Base-by-base conservation (phyloP, 2,888 invertebrate genomes). In the Gryllus longicercus region DNA sequence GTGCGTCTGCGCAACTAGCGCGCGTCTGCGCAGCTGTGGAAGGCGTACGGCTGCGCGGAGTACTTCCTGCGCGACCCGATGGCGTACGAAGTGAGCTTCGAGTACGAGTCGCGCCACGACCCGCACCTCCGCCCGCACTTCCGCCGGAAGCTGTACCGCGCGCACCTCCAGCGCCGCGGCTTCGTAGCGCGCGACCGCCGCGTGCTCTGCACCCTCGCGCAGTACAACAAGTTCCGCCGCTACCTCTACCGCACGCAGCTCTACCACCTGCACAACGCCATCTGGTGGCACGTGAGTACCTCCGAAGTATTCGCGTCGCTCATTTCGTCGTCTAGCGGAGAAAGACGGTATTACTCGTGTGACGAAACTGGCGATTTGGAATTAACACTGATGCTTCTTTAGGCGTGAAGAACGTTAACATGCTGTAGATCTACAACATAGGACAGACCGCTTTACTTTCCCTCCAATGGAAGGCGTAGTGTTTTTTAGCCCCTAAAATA, bases 51-150 rank as follows among this genome's bases (percentile, higher is more conserved):
- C 23, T 25, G 50, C 14, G 51, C 50, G 21, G 78, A 78, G 50
- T 78, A 51, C 78, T 51, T 50, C 50, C 25, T 78, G 10, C 23
- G 50, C 14, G 78, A 78, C 50, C 78, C 63, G 1, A 21, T 50
- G 49, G 51, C 23, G 78, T n/a, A 50, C n/a, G 78, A 78, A 50
- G 51, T 78, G 18, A 51, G 50, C 21, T 78, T 78, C 21, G 23
- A 50, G 12, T 78, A 78, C 51, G 78, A 50, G 21, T 51, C 78
- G n/a, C 18, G 49, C 11, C 78, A 78, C 23, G 78, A 78, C 50
- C 78, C 78, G 18, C 78, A 78, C 51, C 50, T 78, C 16, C 16
- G n/a, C 50, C 50, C 18, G 16, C 50, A 51, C 21, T 78, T 50
- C 51, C 16, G 4, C 16, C 49, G 2, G 23, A 51, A 18, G 78